A percentile compares a stretch with the other conserved stretches of the same genome.
Evolutionary conservation across 2,888 invertebrate genomes (phyloP).

Genomic region (Dexiosoma caninum): DNA sequence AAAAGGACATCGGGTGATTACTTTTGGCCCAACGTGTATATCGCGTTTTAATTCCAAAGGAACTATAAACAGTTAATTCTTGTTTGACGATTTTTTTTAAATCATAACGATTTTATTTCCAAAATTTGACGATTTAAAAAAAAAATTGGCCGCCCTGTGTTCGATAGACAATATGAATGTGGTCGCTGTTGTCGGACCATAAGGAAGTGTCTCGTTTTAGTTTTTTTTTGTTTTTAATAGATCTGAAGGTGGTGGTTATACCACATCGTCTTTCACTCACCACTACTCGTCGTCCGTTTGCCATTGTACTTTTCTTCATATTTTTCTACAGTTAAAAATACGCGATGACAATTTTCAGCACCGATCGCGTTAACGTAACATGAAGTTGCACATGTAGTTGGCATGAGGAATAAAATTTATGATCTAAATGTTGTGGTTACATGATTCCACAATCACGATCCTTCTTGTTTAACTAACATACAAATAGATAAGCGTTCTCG

Average conservation of each 20-base stretch:
- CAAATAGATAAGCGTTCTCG: constrained; percentile 31
- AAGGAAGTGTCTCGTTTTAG: constrained; percentile 41
- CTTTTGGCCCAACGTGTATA: too few species aligned
- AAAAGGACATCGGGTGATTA: too few species aligned
- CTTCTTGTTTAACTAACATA: constrained; percentile 56
- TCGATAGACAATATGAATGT: constrained; percentile 40
- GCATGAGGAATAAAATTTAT: constrained; percentile 62
- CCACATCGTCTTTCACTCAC: constrained; percentile 10
- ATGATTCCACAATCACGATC: constrained; percentile 68
- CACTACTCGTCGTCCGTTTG: constrained; percentile 12
- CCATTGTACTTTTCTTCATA: constrained; percentile 19
- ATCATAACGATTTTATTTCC: too few species aligned
- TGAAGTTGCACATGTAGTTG: constrained; percentile 59
- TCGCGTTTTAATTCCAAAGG: too few species aligned
- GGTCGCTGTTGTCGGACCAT: constrained; percentile 34
- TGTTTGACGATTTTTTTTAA: too few species aligned
- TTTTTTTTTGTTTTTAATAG: constrained; percentile 19
- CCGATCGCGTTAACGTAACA: constrained; percentile 63
- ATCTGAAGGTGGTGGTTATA: constrained; percentile 51
- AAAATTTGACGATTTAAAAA: too few species aligned
- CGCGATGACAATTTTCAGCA: constrained; percentile 63
- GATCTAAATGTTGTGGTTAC: constrained; percentile 66
- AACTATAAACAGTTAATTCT: too few species aligned
- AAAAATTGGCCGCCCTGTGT: too few species aligned
- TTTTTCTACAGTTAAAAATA: constrained; percentile 41